A percentile compares a stretch with the other conserved stretches of the same genome.
These are phyloP conservation scores for Aphaenogaster ashmeadi DNA, from an alignment of 1,140 invertebrate genomes.

Conservation along the genomic window DNA sequence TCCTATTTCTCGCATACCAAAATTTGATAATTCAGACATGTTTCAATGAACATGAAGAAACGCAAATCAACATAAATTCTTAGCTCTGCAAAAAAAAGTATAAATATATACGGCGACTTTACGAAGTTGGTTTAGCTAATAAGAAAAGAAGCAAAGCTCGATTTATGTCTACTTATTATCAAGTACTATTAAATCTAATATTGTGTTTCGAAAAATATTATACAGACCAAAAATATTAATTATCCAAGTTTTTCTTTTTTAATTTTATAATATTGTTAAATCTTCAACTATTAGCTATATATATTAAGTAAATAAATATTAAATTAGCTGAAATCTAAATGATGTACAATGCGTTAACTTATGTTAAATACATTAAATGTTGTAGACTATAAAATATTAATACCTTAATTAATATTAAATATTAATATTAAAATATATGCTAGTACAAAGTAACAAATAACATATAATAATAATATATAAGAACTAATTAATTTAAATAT, in stretches of 20 bases:
- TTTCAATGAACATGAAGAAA: neutral
- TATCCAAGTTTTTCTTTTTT: neutral
- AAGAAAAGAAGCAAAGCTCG: neutral
- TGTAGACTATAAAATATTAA: too few relatives aligned
- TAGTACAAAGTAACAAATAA: too few relatives aligned
- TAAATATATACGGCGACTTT: neutral
- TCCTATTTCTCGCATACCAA: neutral
- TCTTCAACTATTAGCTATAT: neutral
- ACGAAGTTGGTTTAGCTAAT: neutral
- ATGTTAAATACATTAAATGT: too few relatives aligned
- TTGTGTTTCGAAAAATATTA: neutral
- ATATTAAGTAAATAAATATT: neutral
- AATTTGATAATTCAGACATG: neutral
- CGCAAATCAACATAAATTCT: neutral
- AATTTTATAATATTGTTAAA: neutral
- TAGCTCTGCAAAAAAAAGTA: neutral
- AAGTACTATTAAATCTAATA: neutral
- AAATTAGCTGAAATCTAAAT: too few relatives aligned
- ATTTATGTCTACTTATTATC: neutral
- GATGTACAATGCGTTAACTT: too few relatives aligned
- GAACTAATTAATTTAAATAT: too few relatives aligned
- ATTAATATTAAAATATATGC: too few relatives aligned
- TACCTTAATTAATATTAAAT: too few relatives aligned
- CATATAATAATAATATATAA: too few relatives aligned
- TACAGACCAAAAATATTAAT: neutral